Conservation (phyloP, 2,888 invertebrate species). For the Drosophila prostipennis region DNA sequence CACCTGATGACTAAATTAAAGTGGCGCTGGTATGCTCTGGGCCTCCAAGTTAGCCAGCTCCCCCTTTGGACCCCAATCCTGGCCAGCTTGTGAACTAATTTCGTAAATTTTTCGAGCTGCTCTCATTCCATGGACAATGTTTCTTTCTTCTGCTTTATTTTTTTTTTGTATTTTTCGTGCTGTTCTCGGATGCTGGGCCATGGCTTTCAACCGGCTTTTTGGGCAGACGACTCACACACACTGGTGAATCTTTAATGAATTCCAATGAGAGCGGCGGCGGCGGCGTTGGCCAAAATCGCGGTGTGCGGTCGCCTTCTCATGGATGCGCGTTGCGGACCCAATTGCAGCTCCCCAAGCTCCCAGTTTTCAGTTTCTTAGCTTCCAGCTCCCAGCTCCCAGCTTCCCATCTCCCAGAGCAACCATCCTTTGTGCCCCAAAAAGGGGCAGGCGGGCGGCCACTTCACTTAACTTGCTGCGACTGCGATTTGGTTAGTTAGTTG, state of each 20-base stretch:
- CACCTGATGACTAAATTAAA: conserved; percentile 83
- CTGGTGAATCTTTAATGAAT: conserved; percentile 82
- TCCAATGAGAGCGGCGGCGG: conserved; percentile 70
- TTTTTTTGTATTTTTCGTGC: conserved; percentile 23
- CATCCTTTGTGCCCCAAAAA: conserved; percentile 57
- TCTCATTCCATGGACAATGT: conserved; percentile 79
- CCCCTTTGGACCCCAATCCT: conserved; percentile 20
- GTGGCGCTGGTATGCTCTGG: conserved; percentile 79
- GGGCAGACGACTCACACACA: conserved; percentile 72
- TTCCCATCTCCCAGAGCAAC: conserved; percentile 19
- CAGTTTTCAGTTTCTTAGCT: conserved; percentile 5
- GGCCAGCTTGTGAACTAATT: conserved; percentile 81
- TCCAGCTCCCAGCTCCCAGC: conserved; percentile 5
- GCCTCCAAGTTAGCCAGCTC: conserved; percentile 53
- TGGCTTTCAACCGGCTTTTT: conserved; percentile 77
- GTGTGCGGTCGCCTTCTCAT: conserved; percentile 78
- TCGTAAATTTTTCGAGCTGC: conserved; percentile 82
- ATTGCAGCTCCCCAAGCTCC: conserved; percentile 51
- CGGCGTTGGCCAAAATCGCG: conserved; percentile 73
- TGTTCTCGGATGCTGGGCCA: conserved; percentile 48
- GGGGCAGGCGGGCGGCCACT: conserved; percentile 74
- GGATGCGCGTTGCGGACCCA: conserved; percentile 33
- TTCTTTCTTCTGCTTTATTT: conserved; percentile 39
- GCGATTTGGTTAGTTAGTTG: conserved; percentile 80
- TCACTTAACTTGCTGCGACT: conserved; percentile 66